Evolutionary conservation across 2,797 vertebrate genomes (phyloP).

Genomic region (Luscinia megarhynchos): DNA sequence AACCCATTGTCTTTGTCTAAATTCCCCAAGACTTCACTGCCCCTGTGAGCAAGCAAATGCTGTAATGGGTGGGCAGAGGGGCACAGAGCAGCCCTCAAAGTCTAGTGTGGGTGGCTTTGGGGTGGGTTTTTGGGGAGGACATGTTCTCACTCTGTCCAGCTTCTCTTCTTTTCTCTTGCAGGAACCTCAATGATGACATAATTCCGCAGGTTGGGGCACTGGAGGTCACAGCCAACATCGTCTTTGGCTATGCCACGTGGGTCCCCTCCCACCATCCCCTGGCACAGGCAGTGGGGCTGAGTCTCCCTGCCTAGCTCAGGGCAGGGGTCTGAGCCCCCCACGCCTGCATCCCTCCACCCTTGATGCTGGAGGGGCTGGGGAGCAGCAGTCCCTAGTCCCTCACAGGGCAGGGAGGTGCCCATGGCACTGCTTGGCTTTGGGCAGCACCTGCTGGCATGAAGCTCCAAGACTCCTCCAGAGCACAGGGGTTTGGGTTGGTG

Average conservation of each 20-base stretch:
- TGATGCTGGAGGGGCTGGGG: neutral
- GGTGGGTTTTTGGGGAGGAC: neutral
- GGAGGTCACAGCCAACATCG: conserved; percentile 88
- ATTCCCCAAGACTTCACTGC: neutral
- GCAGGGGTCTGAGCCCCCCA: neutral
- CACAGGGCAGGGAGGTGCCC: neutral
- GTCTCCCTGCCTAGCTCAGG: neutral
- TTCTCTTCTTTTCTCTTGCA: conserved; percentile 53
- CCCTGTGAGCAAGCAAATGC: accelerated
- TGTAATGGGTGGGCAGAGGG: neutral
- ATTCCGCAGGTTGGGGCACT: conserved; percentile 81
- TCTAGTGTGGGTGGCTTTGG: neutral
- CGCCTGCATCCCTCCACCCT: accelerated
- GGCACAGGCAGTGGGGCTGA: neutral
- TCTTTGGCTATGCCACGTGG: conserved; percentile 91
- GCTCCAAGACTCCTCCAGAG: neutral
- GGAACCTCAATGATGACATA: conserved; percentile 85
- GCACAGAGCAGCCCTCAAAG: neutral
- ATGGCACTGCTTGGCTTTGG: neutral
- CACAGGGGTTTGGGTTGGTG: neutral
- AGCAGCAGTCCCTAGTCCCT: accelerated
- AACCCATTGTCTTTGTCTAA: neutral
- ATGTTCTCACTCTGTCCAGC: neutral
- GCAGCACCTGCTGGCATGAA: neutral
- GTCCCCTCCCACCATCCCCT: neutral